Evolutionary conservation across 1,140 invertebrate genomes (phyloP).

Genomic region (Drosophila nannoptera): DNA sequence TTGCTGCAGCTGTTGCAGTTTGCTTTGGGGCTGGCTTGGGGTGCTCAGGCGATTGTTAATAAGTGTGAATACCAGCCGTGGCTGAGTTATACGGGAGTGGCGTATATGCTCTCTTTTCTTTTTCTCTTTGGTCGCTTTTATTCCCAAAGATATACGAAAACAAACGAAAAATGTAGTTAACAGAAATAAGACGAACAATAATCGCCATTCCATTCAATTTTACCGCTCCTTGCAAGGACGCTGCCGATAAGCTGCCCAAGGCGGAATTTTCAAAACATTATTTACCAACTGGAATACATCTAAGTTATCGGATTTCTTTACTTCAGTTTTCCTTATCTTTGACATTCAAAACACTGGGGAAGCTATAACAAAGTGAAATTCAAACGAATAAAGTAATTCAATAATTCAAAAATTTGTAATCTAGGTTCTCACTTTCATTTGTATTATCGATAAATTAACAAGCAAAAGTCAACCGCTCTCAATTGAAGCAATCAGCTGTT

Average conservation of each 20-base stretch:
- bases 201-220: background rate
- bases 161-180: slow-evolving; percentile 11
- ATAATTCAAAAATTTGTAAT: background rate
- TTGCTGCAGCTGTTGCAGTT: slow-evolving; percentile 84
- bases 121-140: slow-evolving; percentile 67
- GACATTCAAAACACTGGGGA: too few species aligned
- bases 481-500: slow-evolving; percentile 38
- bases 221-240: too few species aligned
- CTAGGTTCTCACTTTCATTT: background rate
- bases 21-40: slow-evolving; percentile 53
- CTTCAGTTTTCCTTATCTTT: too few species aligned
- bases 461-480: slow-evolving; percentile 10
- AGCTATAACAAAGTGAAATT: too few species aligned
- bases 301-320: too few species aligned
- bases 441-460: slow-evolving; percentile 26
- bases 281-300: too few species aligned
- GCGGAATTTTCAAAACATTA: too few species aligned
- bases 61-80: slow-evolving; percentile 52
- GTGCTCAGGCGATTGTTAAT: slow-evolving; percentile 31
- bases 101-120: slow-evolving; percentile 62
- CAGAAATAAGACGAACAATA: slow-evolving; percentile 1
- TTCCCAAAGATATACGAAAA: slow-evolving; percentile 38
- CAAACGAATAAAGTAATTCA: background rate
- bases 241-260: too few species aligned
- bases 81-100: slow-evolving; percentile 38